Percentiles rank a stretch among this genome's conserved stretches.
These are phyloP conservation scores for Drosophila parvula DNA, from an alignment of 1,140 invertebrate species.

Conservation along the genomic window DNA sequence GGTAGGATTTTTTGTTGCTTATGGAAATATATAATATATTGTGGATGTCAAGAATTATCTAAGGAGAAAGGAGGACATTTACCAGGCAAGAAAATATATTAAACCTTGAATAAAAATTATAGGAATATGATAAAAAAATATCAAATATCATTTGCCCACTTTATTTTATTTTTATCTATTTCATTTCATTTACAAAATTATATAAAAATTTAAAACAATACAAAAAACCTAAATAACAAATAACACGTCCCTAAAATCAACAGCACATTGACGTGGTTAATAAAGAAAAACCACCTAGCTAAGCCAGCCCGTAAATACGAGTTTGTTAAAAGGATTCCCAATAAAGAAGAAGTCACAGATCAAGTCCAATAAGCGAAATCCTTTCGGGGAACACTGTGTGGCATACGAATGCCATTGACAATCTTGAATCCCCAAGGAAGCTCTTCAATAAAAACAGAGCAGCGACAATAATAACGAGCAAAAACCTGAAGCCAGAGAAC, in stretches of 20 bases:
- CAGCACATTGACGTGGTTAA: no score
- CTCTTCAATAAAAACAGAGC: conserved; percentile 38
- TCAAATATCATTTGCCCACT: no score
- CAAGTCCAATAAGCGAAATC: conserved; percentile 40
- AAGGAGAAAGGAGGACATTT: neutral
- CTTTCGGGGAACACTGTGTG: conserved; percentile 13
- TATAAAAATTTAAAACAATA: no score
- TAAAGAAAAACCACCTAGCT: neutral
- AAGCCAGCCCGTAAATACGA: neutral
- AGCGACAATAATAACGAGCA: conserved; percentile 52
- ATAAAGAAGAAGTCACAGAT: neutral
- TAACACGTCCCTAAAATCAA: neutral
- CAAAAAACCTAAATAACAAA: neutral
- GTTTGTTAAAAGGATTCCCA: neutral
- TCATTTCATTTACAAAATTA: no score
- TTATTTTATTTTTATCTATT: no score
- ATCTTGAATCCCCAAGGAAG: conserved; percentile 19
- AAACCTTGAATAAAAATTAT: neutral
- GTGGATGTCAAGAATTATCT: neutral
- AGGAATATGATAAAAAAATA: no score
- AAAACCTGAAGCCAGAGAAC: conserved; percentile 28
- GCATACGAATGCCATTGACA: neutral
- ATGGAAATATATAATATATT: neutral
- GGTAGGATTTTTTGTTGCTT: neutral
- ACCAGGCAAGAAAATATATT: neutral